Percentiles rank a stretch among this genome's conserved stretches.
Conservation (phyloP, 2,113 vertebrate species). For the Sinocyclocheilus maitianheensis region DNA sequence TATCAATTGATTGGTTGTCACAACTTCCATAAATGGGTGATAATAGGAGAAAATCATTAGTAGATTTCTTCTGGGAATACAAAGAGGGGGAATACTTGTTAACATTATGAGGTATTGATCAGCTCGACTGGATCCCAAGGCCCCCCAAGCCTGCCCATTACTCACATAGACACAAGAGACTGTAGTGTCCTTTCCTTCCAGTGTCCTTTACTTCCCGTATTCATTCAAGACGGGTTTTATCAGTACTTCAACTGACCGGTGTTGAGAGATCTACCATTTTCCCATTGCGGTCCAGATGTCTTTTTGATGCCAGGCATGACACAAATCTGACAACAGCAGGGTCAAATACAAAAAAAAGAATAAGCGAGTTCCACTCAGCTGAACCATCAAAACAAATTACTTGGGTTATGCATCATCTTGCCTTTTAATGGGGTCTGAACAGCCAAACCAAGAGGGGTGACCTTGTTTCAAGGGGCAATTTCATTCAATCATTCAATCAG, state of each 20-base stretch:
- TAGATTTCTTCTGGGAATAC: slow-evolving; percentile 71
- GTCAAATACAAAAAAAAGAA: slow-evolving; percentile 54
- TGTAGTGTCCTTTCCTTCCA: slow-evolving; percentile 50
- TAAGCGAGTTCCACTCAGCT: slow-evolving; percentile 65
- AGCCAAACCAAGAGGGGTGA: slow-evolving; percentile 60
- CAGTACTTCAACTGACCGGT: not conserved
- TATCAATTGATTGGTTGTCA: slow-evolving; percentile 48
- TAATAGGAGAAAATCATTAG: slow-evolving; percentile 70
- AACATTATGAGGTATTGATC: slow-evolving; percentile 79
- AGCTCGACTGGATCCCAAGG: slow-evolving; percentile 70
- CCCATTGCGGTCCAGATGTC: slow-evolving; percentile 59
- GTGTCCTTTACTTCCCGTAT: not conserved
- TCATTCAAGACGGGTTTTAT: slow-evolving; percentile 22
- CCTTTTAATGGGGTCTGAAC: slow-evolving; percentile 67
- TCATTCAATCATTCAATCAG: slow-evolving; percentile 41
- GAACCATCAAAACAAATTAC: slow-evolving; percentile 68
- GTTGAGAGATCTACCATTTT: slow-evolving; percentile 21
- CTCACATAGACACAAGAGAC: slow-evolving; percentile 65
- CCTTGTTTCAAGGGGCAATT: slow-evolving; percentile 62
- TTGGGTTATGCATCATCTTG: slow-evolving; percentile 64
- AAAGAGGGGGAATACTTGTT: slow-evolving; percentile 72
- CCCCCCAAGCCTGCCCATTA: slow-evolving; percentile 71
- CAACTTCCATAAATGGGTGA: slow-evolving; percentile 12
- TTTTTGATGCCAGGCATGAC: slow-evolving; percentile 59
- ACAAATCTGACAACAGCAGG: slow-evolving; percentile 62